Percentiles rank a stretch among this genome's conserved stretches.
These are phyloP conservation scores for Asobara japonica DNA, from an alignment of 1,140 invertebrate genomes.

Conservation along the genomic window DNA sequence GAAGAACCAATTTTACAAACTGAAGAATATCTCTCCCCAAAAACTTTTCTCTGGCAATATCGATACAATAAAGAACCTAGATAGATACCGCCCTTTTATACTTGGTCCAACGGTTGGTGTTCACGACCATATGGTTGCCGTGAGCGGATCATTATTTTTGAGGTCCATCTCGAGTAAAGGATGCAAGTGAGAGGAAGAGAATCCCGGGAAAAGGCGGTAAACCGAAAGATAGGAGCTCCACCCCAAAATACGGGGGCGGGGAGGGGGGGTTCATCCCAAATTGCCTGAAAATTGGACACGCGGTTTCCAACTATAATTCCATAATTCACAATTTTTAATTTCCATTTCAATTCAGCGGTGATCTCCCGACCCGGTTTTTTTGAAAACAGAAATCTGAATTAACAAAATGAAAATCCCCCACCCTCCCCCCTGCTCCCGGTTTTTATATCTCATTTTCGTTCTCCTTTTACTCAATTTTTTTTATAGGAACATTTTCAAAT, in stretches of 20 bases:
- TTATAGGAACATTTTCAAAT: too few relatives aligned
- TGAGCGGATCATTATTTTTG: slow-evolving; percentile 59
- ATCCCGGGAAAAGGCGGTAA: not conserved
- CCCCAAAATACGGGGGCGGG: not conserved
- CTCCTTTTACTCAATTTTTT: too few relatives aligned
- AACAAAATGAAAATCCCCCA: not conserved
- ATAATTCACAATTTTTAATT: slow-evolving; percentile 63
- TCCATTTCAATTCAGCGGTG: slow-evolving; percentile 58
- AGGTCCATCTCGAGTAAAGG: not conserved
- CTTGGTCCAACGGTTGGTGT: slow-evolving; percentile 26
- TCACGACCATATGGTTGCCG: slow-evolving; percentile 64
- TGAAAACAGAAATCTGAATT: not conserved
- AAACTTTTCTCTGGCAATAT: not conserved
- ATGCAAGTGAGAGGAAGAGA: slow-evolving; percentile 25
- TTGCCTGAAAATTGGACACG: slow-evolving; percentile 57
- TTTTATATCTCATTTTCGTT: too few relatives aligned
- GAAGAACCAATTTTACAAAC: not conserved
- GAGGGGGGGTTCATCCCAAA: slow-evolving; percentile 45
- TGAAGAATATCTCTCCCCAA: not conserved
- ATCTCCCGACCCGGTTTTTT: slow-evolving; percentile 28
- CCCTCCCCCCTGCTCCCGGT: too few relatives aligned
- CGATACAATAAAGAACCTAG: slow-evolving; percentile 38
- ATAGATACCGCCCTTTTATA: slow-evolving; percentile 22
- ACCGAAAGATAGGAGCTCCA: not conserved
- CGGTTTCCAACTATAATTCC: slow-evolving; percentile 48